Evolutionary conservation across 2,113 vertebrate species (phyloP), one percentile per base, ranked within the genome.

Genomic region (Euleptes europaea): DNA sequence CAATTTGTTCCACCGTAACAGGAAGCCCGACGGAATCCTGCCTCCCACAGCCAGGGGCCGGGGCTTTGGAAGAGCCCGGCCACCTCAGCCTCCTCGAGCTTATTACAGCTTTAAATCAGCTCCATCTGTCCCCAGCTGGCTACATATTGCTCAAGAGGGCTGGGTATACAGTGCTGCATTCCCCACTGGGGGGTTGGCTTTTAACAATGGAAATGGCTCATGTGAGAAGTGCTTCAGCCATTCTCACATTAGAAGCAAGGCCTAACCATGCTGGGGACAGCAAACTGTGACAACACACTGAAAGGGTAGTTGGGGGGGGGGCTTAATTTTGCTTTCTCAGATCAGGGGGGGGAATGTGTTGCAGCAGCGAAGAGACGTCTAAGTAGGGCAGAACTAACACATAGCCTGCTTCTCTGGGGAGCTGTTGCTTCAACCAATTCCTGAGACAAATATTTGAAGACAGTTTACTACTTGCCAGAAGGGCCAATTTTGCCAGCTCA

Each of bases 11-110:
- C 90, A 94, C 87, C 80, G 82, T 49, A 91, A 91, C 86, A 92
- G 94, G 85, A 94, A 96, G 94, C 96, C 93, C 94, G 94, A 95
- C 94, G 72, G 95, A 96, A 95, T 95, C 89, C 82, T 94, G 93
- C 92, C 93, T 94, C 94, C 93, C 91, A 93, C 91, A 91, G 92
- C 93, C 93, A 92, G 83, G 89, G 85, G 88, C 78, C 84, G 1
- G 2, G 67, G 86, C 91, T 94, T 78, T 1, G 70, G 89, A 91
- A 84, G 84, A 93, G 92, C 80, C 83, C 89, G 92, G 90, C 44
- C 77, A 78, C 33, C 91, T 90, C 91, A 70, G 85, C 57, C 87
- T 69, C 84, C 88, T 78, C 11, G 1, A 83, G 78, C 91, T 93
- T 90, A 91, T 88, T 94, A 79, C 70, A 67, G 92, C 88, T 88